A percentile compares a stretch with the other conserved stretches of the same genome.
Conservation (phyloP, 2,113 vertebrate species). For the Fregetta grallaria region DNA sequence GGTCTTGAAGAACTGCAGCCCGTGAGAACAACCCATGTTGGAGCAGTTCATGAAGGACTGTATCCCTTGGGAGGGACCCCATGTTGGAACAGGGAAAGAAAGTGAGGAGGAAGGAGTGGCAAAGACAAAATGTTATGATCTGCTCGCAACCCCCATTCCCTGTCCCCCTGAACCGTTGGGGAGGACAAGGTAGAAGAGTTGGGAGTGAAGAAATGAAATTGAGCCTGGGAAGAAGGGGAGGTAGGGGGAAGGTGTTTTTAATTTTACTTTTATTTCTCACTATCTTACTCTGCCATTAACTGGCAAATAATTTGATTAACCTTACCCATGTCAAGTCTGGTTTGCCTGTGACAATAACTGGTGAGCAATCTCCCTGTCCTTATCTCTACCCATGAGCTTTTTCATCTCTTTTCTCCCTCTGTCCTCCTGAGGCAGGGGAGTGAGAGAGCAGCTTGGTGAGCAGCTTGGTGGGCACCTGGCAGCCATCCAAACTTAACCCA, state of each 20-base stretch:
- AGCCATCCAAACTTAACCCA: neutral
- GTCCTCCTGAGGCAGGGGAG: neutral
- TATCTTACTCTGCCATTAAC: neutral
- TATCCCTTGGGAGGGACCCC: neutral
- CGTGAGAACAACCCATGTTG: neutral
- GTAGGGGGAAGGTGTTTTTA: neutral
- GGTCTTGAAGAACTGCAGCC: neutral
- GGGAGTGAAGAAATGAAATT: neutral
- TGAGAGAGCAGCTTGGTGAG: neutral
- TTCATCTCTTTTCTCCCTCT: neutral
- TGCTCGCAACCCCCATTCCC: neutral
- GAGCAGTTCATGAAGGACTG: neutral
- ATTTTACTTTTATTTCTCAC: neutral
- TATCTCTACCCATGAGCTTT: neutral
- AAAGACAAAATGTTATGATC: neutral
- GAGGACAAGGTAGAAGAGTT: neutral
- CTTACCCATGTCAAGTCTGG: neutral
- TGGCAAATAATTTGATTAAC: neutral
- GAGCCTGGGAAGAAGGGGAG: neutral
- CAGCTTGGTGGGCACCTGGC: neutral
- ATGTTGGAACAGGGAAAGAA: neutral
- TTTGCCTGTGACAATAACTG: neutral
- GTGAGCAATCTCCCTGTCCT: neutral
- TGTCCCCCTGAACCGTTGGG: accelerated
- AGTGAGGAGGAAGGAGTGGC: neutral